Evolutionary conservation across 2,797 vertebrate genomes (phyloP), one percentile per base, ranked within the genome.

Genomic region (Trematomus bernacchii): DNA sequence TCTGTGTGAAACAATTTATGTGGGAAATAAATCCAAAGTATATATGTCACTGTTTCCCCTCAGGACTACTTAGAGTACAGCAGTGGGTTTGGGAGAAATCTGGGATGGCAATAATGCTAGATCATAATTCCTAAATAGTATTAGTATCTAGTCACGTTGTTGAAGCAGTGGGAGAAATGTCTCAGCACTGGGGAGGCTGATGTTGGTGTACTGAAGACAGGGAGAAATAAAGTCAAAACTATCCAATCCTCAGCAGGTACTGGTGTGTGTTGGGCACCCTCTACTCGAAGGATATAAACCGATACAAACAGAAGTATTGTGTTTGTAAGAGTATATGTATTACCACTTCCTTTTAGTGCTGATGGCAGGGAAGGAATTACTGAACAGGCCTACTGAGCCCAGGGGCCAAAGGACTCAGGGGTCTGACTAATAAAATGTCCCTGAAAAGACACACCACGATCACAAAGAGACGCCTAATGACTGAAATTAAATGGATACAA

Each of bases 11-110:
- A 85, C 27, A 21, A 48, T 77, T 81, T 74, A 84, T 77, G 70
- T 85, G 71, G 81, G 52, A 76, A 84, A 85, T 87, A 89, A 87
- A 89, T 87, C 73, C 77, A 73, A 78, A 87, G 8, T 81, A 72
- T 85, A 67, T 82, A 40, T 71, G 62, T 87, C 78, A 73, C 37
- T 5, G 65, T 68, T 79, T 64, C 57, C 85, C 83, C 78, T 55
- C 58, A 33, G 55, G 82, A 71, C 70, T 30, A 61, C 66, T 88
- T 76, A 69, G 42, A 76, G 72, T 76, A 69, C 46, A 76, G 72
- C 71, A 2, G 60, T 44, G 51, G 52, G 62, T 75, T 73, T 46
- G 40, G 73, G 65, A 71, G 66, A 40, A 80, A 65, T 80, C 81
- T 53, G 47, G 48, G 69, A 55, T 13, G 46, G 62, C 59, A 71